phyloP scores from a whole-genome alignment of 1,140 invertebrate species.

The Drosophila kohkoa region DNA sequence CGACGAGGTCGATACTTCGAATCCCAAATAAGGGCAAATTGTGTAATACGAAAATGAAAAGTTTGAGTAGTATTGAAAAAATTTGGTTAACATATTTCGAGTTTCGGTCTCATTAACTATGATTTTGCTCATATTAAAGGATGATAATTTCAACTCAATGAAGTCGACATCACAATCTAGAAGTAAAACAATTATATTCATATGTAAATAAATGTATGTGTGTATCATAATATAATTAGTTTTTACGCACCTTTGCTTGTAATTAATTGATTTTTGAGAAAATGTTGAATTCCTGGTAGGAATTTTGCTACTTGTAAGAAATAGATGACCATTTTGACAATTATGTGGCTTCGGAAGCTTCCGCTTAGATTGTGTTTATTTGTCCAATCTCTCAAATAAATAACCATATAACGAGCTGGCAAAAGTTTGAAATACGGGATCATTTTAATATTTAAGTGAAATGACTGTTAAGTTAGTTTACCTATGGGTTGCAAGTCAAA shows the following conservation, averaged over 20 bases:
- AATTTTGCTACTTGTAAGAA: constrained; percentile 30
- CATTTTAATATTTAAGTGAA: background rate
- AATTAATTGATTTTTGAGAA: constrained; percentile 4
- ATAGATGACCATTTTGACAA: constrained; percentile 48
- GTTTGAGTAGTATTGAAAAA: constrained; percentile 31
- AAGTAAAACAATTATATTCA: too few species aligned
- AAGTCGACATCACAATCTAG: too few species aligned
- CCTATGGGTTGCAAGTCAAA: constrained; percentile 51
- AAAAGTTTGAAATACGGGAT: background rate
- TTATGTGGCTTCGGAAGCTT: constrained; percentile 38
- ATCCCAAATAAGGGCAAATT: constrained; percentile 44
- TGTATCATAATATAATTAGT: background rate
- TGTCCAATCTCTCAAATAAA: constrained; percentile 43
- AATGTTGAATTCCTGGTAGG: constrained; percentile 24
- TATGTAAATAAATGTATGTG: too few species aligned
- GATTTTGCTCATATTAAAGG: constrained; percentile 17
- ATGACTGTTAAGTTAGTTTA: background rate
- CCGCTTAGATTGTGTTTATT: background rate
- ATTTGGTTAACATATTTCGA: background rate
- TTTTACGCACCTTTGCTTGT: constrained; percentile 35
- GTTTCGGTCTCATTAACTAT: background rate
- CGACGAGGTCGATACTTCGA: background rate
- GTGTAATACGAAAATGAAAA: constrained; percentile 11
- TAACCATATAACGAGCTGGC: constrained; percentile 56
- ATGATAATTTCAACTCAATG: too few species aligned